These are phyloP conservation scores for Penaeus vannamei DNA, from an alignment of 1,140 invertebrate genomes.

Conservation along the genomic window DNA sequence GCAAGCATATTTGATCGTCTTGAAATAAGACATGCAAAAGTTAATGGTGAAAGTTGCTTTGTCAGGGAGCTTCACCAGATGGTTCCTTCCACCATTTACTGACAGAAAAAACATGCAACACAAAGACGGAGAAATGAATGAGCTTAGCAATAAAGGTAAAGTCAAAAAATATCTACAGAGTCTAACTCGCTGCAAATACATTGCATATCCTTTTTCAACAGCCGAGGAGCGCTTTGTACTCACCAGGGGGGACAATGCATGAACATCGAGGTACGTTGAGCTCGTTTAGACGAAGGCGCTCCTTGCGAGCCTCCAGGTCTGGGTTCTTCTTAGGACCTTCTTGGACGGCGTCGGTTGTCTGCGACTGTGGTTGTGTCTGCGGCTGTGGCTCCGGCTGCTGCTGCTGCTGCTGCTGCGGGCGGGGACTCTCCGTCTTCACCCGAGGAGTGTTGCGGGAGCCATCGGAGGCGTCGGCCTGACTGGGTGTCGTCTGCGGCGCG, in stretches of 20 bases:
- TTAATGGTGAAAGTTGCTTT: too few relatives aligned
- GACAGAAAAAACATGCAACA: too few relatives aligned
- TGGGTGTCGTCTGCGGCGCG: too few relatives aligned
- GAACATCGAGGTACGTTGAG: constrained; percentile 53
- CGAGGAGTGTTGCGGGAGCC: background rate
- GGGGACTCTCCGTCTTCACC: constrained; percentile 1
- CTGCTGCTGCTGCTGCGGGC: constrained; percentile 21
- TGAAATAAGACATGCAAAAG: too few relatives aligned
- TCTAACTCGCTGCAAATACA: too few relatives aligned
- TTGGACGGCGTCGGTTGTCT: background rate
- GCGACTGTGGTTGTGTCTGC: constrained; percentile 31
- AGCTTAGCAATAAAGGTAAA: too few relatives aligned
- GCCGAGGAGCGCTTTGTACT: constrained; percentile 2
- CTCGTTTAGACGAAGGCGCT: constrained; percentile 52
- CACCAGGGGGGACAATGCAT: constrained; percentile 53
- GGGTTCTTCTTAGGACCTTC: background rate
- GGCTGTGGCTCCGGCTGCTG: constrained; percentile 30
- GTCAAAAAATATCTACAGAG: too few relatives aligned
- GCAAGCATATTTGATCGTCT: too few relatives aligned
- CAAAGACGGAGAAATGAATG: too few relatives aligned
- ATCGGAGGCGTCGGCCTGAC: background rate
- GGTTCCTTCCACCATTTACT: too few relatives aligned
- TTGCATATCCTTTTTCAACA: too few relatives aligned
- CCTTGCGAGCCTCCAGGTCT: constrained; percentile 47
- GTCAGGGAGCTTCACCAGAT: too few relatives aligned